Evolutionary conservation across 2,888 invertebrate species (phyloP).

Genomic region (Saturnia japonica): DNA sequence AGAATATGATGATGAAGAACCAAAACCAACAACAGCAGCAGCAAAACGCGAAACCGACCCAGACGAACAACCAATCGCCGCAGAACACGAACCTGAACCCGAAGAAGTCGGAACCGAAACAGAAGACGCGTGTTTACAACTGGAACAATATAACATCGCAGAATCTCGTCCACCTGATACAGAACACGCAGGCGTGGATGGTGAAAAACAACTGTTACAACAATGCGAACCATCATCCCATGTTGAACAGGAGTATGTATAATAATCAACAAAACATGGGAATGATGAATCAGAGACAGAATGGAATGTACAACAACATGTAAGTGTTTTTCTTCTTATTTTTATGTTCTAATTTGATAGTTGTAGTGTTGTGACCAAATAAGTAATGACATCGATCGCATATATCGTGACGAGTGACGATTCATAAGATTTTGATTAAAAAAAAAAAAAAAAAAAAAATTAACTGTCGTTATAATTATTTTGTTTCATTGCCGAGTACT

Average conservation of each 20-base stretch:
- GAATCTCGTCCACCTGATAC: conserved; percentile 70
- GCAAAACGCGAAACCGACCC: conserved; percentile 34
- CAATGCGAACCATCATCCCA: conserved; percentile 73
- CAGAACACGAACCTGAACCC: conserved; percentile 28
- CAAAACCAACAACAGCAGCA: conserved; percentile 40
- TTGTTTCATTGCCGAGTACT: too few relatives aligned
- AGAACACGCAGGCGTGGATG: conserved; percentile 65
- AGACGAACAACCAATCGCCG: conserved; percentile 45
- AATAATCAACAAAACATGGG: conserved; percentile 52
- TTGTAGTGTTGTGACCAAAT: too few relatives aligned
- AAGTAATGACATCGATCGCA: too few relatives aligned
- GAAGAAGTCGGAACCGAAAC: conserved; percentile 48
- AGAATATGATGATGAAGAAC: conserved; percentile 41
- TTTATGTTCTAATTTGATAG: too few relatives aligned
- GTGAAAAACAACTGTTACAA: conserved; percentile 64
- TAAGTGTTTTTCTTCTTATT: conserved; percentile 28
- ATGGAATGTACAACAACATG: conserved; percentile 54
- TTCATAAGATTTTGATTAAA: too few relatives aligned
- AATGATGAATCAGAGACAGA: conserved; percentile 55
- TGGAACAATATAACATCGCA: conserved; percentile 56
- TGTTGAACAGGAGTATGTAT: conserved; percentile 58
- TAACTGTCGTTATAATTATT: too few relatives aligned
- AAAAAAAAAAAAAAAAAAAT: too few relatives aligned
- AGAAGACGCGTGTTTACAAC: conserved; percentile 63
- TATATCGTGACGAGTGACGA: too few relatives aligned